Evolutionary conservation across 2,888 invertebrate genomes (phyloP).

Genomic region (Catonia carolina): DNA sequence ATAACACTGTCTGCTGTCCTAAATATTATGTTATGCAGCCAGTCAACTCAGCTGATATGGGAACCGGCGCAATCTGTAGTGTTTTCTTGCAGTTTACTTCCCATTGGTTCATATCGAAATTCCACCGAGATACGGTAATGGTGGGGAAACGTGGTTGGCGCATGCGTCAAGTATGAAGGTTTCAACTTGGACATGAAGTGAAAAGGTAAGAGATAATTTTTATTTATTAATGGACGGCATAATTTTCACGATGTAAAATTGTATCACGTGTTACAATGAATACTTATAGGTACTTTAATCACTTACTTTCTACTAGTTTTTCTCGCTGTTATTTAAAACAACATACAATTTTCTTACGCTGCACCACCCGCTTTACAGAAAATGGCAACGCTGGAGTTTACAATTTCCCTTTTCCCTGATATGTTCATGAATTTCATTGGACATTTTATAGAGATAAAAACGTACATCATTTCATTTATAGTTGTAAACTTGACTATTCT

Average conservation of each 20-base stretch:
- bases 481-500: too few species aligned
- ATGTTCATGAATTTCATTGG: too few species aligned
- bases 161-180: slow-evolving; percentile 13
- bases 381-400: slow-evolving; percentile 18
- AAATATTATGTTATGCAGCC: background rate
- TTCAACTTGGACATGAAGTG: slow-evolving; percentile 12
- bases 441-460: too few species aligned
- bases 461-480: too few species aligned
- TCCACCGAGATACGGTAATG: slow-evolving; percentile 4
- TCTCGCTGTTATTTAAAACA: background rate
- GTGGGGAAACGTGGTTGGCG: background rate
- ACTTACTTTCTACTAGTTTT: slow-evolving; percentile 2
- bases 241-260: background rate
- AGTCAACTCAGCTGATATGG: background rate
- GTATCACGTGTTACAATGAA: background rate
- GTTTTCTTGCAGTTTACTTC: background rate
- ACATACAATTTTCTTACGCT: background rate
- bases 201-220: slow-evolving; percentile 6
- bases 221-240: too few species aligned
- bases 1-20: background rate
- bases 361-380: slow-evolving; percentile 11
- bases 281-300: too few species aligned
- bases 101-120: slow-evolving; percentile 11
- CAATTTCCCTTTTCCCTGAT: slow-evolving; percentile 3
- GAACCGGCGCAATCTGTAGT: slow-evolving; percentile 10